Conservation (phyloP, 2,113 vertebrate species). For the Leptobrachium ailaonicum region DNA sequence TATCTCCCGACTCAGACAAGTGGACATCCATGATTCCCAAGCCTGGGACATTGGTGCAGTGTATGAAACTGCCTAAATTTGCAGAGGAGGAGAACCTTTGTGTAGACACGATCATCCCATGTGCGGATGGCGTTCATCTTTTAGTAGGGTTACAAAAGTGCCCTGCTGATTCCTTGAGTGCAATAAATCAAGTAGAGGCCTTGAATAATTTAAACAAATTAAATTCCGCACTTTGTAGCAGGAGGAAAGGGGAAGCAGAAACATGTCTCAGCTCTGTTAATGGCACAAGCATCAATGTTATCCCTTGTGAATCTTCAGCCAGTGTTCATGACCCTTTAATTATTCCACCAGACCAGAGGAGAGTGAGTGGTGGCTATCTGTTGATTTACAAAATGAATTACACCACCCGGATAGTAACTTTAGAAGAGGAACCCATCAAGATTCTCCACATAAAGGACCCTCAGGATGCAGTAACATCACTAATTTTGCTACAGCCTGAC, state of each 20-base stretch:
- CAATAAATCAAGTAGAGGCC: constrained; percentile 97
- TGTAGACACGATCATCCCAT: constrained; percentile 94
- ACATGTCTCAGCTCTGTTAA: constrained; percentile 81
- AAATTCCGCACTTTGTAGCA: constrained; percentile 93
- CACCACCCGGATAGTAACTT: constrained; percentile 91
- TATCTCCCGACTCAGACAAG: constrained; percentile 88
- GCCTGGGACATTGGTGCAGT: constrained; percentile 93
- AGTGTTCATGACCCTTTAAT: constrained; percentile 86
- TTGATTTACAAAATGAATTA: constrained; percentile 98
- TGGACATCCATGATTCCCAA: constrained; percentile 91
- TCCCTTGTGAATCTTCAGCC: constrained; percentile 81
- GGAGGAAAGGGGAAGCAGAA: constrained; percentile 83
- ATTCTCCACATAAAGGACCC: constrained; percentile 95
- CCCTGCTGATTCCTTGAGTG: constrained; percentile 84
- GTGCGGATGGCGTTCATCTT: constrained; percentile 93
- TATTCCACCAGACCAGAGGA: constrained; percentile 84
- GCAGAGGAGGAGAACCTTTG: constrained; percentile 94
- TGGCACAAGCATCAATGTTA: constrained; percentile 77
- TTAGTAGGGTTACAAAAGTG: constrained; percentile 89
- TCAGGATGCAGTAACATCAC: constrained; percentile 92
- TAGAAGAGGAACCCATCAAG: constrained; percentile 94
- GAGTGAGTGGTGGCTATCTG: constrained; percentile 86
- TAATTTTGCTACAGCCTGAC: constrained; percentile 93
- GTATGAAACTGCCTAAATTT: constrained; percentile 90
- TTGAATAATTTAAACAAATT: constrained; percentile 98